These are phyloP conservation scores for Leptogaster cylindrica DNA, from an alignment of 2,888 invertebrate genomes.

Conservation along the genomic window DNA sequence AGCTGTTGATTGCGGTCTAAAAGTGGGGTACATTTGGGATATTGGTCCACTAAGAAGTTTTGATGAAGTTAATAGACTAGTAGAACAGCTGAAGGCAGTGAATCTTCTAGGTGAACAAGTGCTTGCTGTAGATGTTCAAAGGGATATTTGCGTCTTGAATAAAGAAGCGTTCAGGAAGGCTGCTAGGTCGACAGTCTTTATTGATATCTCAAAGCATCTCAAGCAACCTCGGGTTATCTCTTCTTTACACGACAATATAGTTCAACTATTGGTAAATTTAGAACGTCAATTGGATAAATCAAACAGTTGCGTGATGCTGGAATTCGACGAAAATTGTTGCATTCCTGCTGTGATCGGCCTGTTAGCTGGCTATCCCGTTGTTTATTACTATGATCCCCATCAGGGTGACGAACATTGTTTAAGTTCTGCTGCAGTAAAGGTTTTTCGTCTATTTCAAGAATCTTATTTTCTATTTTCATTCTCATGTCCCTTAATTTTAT, in stretches of 20 bases:
- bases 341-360: slow-evolving; percentile 54
- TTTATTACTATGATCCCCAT: slow-evolving; percentile 53
- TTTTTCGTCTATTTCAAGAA: slow-evolving; percentile 40
- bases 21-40: slow-evolving; percentile 54
- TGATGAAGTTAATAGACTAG: slow-evolving; percentile 43
- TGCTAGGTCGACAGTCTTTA: slow-evolving; percentile 37
- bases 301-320: slow-evolving; percentile 5
- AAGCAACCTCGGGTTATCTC: slow-evolving; percentile 42
- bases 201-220: slow-evolving; percentile 48
- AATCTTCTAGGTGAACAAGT: slow-evolving; percentile 46
- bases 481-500: slow-evolving; percentile 43
- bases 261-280: slow-evolving; percentile 28
- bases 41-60: slow-evolving; percentile 47
- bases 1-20: slow-evolving; percentile 50
- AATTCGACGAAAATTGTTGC: slow-evolving; percentile 46
- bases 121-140: slow-evolving; percentile 46
- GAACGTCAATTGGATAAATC: slow-evolving; percentile 16
- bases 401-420: slow-evolving; percentile 40
- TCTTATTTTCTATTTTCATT: slow-evolving; percentile 41
- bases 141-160: slow-evolving; percentile 50
- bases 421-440: slow-evolving; percentile 40
- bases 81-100: slow-evolving; percentile 48
- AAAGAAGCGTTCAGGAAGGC: slow-evolving; percentile 40
- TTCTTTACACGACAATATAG: not conserved
- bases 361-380: slow-evolving; percentile 55